These are phyloP conservation scores for Climacteris rufus DNA, from an alignment of 2,113 vertebrate species.

Conservation along the genomic window DNA sequence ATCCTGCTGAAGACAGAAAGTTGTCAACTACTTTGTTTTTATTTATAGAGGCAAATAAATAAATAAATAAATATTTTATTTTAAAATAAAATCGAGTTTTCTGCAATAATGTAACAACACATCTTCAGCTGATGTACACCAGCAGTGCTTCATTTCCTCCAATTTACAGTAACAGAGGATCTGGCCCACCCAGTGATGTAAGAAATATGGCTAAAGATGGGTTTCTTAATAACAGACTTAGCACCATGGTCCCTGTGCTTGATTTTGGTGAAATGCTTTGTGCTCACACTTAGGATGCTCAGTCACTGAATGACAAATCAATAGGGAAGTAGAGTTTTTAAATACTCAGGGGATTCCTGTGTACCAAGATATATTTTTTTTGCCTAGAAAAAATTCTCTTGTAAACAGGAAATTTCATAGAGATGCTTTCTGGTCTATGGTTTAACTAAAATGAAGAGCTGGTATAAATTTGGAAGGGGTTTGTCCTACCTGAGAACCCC, in stretches of 20 bases:
- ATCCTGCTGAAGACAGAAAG: constrained; percentile 3
- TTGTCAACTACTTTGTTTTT: background rate
- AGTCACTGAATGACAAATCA: background rate
- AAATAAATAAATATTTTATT: no score
- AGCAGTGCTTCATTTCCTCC: background rate
- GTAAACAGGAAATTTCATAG: background rate
- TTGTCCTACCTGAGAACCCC: background rate
- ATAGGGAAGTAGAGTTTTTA: background rate
- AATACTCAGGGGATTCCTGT: background rate
- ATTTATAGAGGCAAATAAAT: background rate
- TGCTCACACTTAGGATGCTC: background rate
- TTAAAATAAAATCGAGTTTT: no score
- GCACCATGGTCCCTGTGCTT: background rate
- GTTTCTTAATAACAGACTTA: background rate
- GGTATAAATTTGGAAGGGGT: background rate
- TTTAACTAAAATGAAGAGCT: background rate
- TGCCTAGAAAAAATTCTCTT: background rate
- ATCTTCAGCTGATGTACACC: background rate
- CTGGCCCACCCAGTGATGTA: background rate
- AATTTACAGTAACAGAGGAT: background rate
- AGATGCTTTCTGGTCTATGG: background rate
- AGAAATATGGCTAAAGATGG: background rate
- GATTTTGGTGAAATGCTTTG: background rate
- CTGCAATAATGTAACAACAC: background rate
- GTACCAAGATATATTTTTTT: background rate